Evolutionary conservation across 1,140 invertebrate species (phyloP), one percentile per base, ranked within the genome.

Genomic region (Lucilia sericata): DNA sequence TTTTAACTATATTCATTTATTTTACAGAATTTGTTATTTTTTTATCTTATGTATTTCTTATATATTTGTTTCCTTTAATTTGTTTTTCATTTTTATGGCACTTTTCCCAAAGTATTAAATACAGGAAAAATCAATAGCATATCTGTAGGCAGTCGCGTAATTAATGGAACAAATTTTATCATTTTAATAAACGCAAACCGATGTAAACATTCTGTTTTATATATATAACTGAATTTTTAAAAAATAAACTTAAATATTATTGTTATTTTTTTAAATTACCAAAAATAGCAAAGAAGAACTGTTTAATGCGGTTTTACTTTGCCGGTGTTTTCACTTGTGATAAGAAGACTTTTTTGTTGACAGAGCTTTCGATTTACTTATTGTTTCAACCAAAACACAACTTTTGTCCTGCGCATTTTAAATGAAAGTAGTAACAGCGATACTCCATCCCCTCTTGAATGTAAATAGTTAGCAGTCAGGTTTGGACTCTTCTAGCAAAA

Each of bases 121-220:
- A 8, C 42, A 42, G 10, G 55, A 70, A 70, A 70, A 70, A 70
- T 70, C 65, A 21, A 70, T 70, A 70, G 65, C 65, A 70, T 70
- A 70, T n/a, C 21, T 70, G 17, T 21, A 25, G 65, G 51, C 51
- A 36, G 42, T 42, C 5, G 5, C 51, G 14, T 55, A 55, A 55
- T 55, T 55, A 12, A 12, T 17, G 5, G 13, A 17, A 55, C 12
- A 55, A 55, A 55, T 55, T 55, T 4, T 1, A 42, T 42, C 5
- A 55, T 17, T 55, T 55, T 14, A n/a, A 55, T 14, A 55, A 13
- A 5, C 12, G 13, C 51, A 55, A n/a, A 55, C 51, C 12, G 17
- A 17, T 55, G 12, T 55, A 13, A 12, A 55, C 12, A 55, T 14
- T 5, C 51, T 7, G 51, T 55, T 12, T 49, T 49, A 49, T 14